Base-by-base conservation (phyloP, 92 coral and sea anemone genomes). In the Hydrozoanthus gracilis region DNA sequence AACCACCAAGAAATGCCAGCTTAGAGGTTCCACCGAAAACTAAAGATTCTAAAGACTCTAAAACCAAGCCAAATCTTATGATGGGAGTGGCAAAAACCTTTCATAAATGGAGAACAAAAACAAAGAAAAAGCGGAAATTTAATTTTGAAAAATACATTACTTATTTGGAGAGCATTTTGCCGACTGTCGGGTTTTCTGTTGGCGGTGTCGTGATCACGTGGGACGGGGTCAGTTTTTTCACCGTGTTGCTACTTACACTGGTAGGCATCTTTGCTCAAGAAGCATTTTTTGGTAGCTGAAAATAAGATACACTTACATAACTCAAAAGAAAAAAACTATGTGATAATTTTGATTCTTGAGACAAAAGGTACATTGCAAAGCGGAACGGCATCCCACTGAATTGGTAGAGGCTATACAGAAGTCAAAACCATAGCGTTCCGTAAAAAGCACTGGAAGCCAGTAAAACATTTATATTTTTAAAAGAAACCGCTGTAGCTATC, bases 181-280 rank as follows among this genome's bases (percentile, higher is more conserved):
- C 98, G 9, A 95, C 97, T 4, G 98, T 95, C 0, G 98, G 98
- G 46, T 95, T 95, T 86, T 93, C 98, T 20, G 88, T 95, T 14
- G 98, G 98, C 18, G 97, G 98, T 49, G 98, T 95, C 12, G 91
- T 95, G 11, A 95, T 95, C 54, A 95, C 94, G n/a, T 95, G 94
- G 90, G 94, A 95, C 87, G 98, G 96, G 9, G 94, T 95, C 47
- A 93, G 92, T 69, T 92, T 94, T 8, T 95, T 95, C 58, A 93
- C 91, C 51, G 96, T 92, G 12, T 77, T 95, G 44, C 82, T 95
- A 71, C 83, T 95, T 5, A 93, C 94, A 69, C 79, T 95, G 83
- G 98, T 95, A 13, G 98, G 98, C 18, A 92, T 95, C 3, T 95
- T 95, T 76, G 98, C 98, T 15, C 98, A 95, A 55, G 98, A 95